These are phyloP conservation scores for Rhaphigaster nebulosa DNA, from an alignment of 2,888 invertebrate species.

Conservation along the genomic window DNA sequence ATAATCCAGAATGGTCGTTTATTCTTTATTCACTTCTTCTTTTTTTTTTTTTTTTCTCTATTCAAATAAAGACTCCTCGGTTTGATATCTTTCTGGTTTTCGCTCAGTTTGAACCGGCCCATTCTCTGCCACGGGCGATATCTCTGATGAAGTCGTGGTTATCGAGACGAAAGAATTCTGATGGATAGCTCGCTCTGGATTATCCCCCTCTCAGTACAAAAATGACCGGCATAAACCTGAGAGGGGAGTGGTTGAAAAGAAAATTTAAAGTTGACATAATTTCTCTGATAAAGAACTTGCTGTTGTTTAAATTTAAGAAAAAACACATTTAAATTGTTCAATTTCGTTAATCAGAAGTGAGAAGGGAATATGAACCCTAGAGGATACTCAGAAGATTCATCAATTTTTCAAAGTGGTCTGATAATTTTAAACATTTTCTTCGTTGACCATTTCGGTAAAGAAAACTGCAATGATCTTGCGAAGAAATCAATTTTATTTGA, in stretches of 20 bases:
- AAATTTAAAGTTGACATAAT: neutral
- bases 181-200: neutral
- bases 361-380: no score
- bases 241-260: neutral
- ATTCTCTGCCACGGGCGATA: neutral
- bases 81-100: constrained; percentile 15
- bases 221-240: neutral
- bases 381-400: no score
- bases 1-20: constrained; percentile 21
- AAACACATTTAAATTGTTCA: no score
- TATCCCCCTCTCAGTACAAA: neutral
- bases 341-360: no score
- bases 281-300: neutral
- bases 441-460: no score
- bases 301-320: no score
- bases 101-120: constrained; percentile 41
- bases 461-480: no score
- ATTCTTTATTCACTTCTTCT: constrained; percentile 15
- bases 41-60: neutral
- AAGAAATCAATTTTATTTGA: no score
- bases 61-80: neutral
- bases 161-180: constrained; percentile 31
- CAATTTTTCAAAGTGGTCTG: no score
- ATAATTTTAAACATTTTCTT: no score
- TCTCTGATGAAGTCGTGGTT: constrained; percentile 6